Percentiles rank a stretch among this genome's conserved stretches.
phyloP scores from a whole-genome alignment of 2,797 vertebrate genomes.

The Decapterus maruadsi region DNA sequence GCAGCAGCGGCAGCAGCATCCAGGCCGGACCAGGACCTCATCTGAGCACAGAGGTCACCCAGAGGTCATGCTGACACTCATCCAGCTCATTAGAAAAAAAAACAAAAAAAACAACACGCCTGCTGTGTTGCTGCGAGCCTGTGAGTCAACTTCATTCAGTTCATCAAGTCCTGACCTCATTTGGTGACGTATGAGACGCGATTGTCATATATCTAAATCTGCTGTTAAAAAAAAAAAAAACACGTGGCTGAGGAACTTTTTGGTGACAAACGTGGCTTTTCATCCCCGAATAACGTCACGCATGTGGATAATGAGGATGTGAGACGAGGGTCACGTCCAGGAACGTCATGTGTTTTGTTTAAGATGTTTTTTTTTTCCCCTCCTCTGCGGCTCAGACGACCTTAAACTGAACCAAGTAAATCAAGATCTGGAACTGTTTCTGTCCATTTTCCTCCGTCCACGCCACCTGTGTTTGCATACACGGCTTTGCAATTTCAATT shows the following conservation, averaged over 20 bases:
- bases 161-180: constrained; percentile 44
- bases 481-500: not conserved
- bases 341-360: not conserved
- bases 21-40: constrained; percentile 39
- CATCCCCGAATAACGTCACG: not conserved
- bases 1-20: constrained; percentile 12
- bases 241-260: not conserved
- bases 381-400: not conserved
- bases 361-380: not conserved
- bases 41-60: constrained; percentile 47
- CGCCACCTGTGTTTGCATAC: constrained; percentile 16
- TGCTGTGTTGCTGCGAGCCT: constrained; percentile 12
- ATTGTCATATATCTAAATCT: constrained; percentile 19
- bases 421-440: not conserved
- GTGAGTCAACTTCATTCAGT: constrained; percentile 50
- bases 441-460: not conserved
- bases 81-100: constrained; percentile 46
- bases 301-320: not conserved
- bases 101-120: too few relatives aligned
- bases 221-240: constrained; percentile 14
- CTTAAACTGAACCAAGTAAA: not conserved
- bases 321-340: not conserved
- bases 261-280: constrained; percentile 7
- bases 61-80: constrained; percentile 36
- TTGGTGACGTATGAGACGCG: constrained; percentile 22